These are phyloP conservation scores for Erethizon dorsatum DNA, from an alignment of 2,797 vertebrate species.

Conservation along the genomic window DNA sequence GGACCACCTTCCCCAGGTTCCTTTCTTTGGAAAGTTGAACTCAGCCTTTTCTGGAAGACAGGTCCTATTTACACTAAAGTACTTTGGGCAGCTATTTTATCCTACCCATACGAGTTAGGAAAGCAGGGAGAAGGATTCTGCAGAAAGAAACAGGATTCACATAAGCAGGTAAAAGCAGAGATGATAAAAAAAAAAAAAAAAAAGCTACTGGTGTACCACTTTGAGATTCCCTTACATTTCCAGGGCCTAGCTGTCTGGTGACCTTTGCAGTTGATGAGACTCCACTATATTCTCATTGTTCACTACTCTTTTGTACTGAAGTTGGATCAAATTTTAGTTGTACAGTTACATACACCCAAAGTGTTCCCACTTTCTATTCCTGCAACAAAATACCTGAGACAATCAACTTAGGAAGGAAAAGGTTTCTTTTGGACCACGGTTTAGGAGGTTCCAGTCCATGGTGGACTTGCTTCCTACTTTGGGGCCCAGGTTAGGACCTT, in stretches of 20 bases:
- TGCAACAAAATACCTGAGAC: background rate
- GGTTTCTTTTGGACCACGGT: background rate
- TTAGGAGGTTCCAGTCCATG: background rate
- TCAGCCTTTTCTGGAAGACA: constrained; percentile 10
- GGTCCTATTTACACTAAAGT: background rate
- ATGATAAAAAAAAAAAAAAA: background rate
- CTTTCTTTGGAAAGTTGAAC: constrained; percentile 14
- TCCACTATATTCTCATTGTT: background rate
- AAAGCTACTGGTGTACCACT: background rate
- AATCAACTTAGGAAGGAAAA: background rate
- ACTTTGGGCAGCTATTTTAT: background rate
- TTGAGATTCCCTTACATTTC: background rate
- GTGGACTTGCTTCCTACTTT: background rate
- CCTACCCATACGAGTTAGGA: background rate
- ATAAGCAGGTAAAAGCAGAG: background rate
- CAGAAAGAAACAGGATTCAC: background rate
- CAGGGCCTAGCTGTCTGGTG: background rate
- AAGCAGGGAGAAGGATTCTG: background rate
- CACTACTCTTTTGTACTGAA: background rate
- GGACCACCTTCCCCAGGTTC: background rate
- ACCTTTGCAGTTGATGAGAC: background rate
- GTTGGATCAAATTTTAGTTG: constrained; percentile 24
- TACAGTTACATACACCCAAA: background rate
- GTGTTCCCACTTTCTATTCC: background rate
- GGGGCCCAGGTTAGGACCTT: background rate